Evolutionary conservation across 2,797 vertebrate species (phyloP).

Genomic region (Dendrocincla tyrannina): DNA sequence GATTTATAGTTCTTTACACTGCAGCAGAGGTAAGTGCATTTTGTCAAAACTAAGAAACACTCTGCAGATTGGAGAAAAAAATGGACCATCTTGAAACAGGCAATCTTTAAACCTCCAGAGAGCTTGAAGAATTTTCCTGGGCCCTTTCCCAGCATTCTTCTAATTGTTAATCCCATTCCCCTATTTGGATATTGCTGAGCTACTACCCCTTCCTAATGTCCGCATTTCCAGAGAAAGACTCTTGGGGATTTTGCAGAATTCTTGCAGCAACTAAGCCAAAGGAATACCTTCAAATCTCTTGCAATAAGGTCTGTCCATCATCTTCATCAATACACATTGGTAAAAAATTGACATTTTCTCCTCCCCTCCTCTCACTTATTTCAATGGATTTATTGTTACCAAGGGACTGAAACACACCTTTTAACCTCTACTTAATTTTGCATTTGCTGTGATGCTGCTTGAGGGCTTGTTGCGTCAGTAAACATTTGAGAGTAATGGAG

Average conservation of each 20-base stretch:
- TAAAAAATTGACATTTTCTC: background rate
- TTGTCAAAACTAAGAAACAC: conserved; percentile 16
- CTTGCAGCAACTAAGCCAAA: background rate
- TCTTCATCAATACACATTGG: background rate
- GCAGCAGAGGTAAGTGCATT: background rate
- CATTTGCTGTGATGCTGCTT: background rate
- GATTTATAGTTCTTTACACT: conserved; percentile 15
- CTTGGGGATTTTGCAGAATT: background rate
- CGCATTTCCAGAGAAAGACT: background rate
- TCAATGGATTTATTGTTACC: background rate
- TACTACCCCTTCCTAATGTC: background rate
- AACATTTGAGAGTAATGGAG: background rate
- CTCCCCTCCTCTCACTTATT: background rate
- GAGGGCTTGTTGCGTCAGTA: background rate
- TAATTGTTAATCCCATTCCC: background rate
- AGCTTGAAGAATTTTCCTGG: background rate
- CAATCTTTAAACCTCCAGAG: background rate
- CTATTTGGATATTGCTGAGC: background rate
- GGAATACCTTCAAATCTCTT: background rate
- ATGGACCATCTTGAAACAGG: background rate
- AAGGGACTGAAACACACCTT: background rate
- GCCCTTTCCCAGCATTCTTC: background rate
- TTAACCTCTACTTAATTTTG: background rate
- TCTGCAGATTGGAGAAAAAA: background rate
- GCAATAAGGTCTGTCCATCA: background rate